Evolutionary conservation across 2,888 invertebrate species (phyloP).

Genomic region (Cataglyphis altisquamis): DNA sequence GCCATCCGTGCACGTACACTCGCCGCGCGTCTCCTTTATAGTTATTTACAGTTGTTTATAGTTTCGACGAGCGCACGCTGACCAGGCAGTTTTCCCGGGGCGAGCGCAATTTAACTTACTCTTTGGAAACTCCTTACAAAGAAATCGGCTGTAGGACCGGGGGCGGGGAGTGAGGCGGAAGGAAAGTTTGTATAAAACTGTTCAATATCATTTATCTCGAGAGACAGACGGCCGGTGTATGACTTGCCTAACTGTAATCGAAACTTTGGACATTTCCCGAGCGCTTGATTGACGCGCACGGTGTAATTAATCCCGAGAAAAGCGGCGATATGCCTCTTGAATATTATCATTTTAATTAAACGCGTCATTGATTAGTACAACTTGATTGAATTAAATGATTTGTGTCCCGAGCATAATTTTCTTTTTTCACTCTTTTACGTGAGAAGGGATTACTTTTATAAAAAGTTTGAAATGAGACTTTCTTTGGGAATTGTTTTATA

Average conservation of each 20-base stretch:
- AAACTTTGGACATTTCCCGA: conserved; percentile 46
- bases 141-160: neutral
- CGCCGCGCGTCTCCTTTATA: conserved; percentile 29
- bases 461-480: neutral
- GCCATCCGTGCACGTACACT: neutral
- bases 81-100: conserved; percentile 17
- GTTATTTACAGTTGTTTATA: conserved; percentile 53
- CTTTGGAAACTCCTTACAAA: conserved; percentile 31
- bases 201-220: conserved; percentile 71
- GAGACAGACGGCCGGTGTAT: conserved; percentile 66
- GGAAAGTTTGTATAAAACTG: conserved; percentile 65
- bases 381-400: neutral
- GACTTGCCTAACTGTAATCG: conserved; percentile 65
- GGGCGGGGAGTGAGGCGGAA: neutral
- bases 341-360: neutral
- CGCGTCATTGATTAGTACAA: conserved; percentile 23
- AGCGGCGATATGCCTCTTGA: neutral
- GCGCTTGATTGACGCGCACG: conserved; percentile 41
- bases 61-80: conserved; percentile 30
- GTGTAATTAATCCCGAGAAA: conserved; percentile 40
- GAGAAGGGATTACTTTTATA: neutral
- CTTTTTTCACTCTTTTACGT: neutral
- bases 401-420: neutral
- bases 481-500: neutral
- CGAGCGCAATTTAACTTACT: conserved; percentile 50